phyloP scores from a whole-genome alignment of 2,888 invertebrate genomes.

The Cartodere bifasciata region DNA sequence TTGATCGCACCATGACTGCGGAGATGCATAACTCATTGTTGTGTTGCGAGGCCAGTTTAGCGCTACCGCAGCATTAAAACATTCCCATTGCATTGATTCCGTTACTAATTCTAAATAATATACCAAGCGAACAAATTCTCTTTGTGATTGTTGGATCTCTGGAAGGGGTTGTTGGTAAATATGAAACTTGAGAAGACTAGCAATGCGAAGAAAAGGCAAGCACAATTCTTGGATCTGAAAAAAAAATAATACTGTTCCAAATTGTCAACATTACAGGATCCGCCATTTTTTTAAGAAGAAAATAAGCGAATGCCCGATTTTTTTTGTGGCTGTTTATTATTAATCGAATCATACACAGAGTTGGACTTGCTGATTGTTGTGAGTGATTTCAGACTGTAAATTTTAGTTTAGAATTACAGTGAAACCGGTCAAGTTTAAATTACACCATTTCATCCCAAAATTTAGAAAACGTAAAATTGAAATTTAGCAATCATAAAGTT shows the following conservation, averaged over 20 bases:
- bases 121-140: slow-evolving; percentile 66
- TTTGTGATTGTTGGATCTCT: slow-evolving; percentile 46
- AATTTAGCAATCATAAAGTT: too few species aligned
- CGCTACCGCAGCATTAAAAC: slow-evolving; percentile 51
- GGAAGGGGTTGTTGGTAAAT: slow-evolving; percentile 67
- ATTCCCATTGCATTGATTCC: slow-evolving; percentile 51
- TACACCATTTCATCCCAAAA: too few species aligned
- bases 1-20: slow-evolving; percentile 57
- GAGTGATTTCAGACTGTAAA: too few species aligned
- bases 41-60: slow-evolving; percentile 45
- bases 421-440: too few species aligned
- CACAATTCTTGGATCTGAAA: slow-evolving; percentile 61
- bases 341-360: too few species aligned
- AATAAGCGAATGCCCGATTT: too few species aligned
- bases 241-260: slow-evolving; percentile 6
- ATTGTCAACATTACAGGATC: too few species aligned
- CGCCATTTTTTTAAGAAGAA: too few species aligned
- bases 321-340: too few species aligned
- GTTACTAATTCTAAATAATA: slow-evolving; percentile 66
- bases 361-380: too few species aligned
- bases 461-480: too few species aligned
- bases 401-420: too few species aligned
- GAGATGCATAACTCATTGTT: slow-evolving; percentile 37
- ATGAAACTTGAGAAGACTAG: slow-evolving; percentile 61
- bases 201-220: slow-evolving; percentile 73